A percentile compares a stretch with the other conserved stretches of the same genome.
These are phyloP conservation scores for Epizoanthus ramosus DNA, from an alignment of 92 coral and sea anemone genomes.

Conservation along the genomic window DNA sequence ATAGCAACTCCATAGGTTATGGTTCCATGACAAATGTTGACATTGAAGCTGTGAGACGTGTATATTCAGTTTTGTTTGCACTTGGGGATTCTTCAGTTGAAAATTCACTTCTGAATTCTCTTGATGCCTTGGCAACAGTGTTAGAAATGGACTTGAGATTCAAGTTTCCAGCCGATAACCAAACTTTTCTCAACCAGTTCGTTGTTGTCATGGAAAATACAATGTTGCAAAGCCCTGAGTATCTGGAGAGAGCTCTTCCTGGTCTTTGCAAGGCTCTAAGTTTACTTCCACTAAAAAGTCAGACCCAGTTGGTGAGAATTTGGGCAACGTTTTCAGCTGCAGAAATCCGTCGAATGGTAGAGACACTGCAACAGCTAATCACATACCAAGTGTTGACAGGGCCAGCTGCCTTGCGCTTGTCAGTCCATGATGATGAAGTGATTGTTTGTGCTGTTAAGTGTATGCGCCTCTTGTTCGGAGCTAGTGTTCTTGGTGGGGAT, in stretches of 20 bases:
- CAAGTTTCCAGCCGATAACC: constrained; percentile 63
- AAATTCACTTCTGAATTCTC: constrained; percentile 87
- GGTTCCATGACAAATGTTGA: constrained; percentile 72
- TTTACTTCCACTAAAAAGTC: constrained; percentile 67
- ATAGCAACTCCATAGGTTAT: constrained; percentile 40
- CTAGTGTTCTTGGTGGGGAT: constrained; percentile 79
- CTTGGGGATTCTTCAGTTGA: constrained; percentile 86
- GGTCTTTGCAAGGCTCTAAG: constrained; percentile 84
- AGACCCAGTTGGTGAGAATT: constrained; percentile 73
- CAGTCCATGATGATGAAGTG: constrained; percentile 88
- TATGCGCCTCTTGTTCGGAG: constrained; percentile 79
- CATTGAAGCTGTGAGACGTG: constrained; percentile 74
- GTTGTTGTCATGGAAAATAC: constrained; percentile 87
- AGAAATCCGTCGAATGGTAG: constrained; percentile 80
- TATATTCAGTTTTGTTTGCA: constrained; percentile 77
- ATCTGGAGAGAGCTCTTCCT: constrained; percentile 88
- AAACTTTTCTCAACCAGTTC: constrained; percentile 81
- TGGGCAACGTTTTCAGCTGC: constrained; percentile 78
- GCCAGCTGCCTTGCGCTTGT: constrained; percentile 57
- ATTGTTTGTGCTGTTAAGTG: constrained; percentile 85
- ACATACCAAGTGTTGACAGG: constrained; percentile 95
- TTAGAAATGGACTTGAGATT: constrained; percentile 77
- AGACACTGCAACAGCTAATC: constrained; percentile 87
- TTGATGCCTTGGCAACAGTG: constrained; percentile 71
- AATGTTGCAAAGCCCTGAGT: constrained; percentile 95